These are phyloP conservation scores for Prietella phreatophila DNA, from an alignment of 2,113 vertebrate genomes.

Conservation along the genomic window DNA sequence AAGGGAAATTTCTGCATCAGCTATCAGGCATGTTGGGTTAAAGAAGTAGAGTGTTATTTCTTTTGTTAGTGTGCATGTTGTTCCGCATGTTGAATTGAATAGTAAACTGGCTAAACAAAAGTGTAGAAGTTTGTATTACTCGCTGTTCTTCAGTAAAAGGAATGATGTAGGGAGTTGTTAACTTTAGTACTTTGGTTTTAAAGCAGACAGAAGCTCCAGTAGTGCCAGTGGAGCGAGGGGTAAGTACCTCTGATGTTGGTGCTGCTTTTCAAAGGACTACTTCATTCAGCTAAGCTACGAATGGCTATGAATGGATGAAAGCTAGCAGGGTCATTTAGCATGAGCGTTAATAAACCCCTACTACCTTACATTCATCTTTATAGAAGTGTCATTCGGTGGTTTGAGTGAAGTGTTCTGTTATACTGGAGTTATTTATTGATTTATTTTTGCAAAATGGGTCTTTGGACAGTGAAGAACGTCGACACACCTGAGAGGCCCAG, in stretches of 20 bases:
- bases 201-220: constrained; percentile 86
- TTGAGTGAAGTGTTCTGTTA: constrained; percentile 66
- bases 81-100: neutral
- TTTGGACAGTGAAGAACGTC: neutral
- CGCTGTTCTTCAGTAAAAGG: neutral
- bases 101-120: neutral
- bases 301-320: constrained; percentile 9
- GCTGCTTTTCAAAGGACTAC: constrained; percentile 14
- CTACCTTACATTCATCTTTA: constrained; percentile 5
- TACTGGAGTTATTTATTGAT: constrained; percentile 41
- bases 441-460: neutral
- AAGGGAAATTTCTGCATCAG: neutral
- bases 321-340: constrained; percentile 17
- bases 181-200: constrained; percentile 64
- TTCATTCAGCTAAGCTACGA: constrained; percentile 30
- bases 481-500: neutral
- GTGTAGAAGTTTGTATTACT: neutral
- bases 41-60: neutral
- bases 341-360: neutral
- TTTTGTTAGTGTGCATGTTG: neutral
- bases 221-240: constrained; percentile 76
- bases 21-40: neutral
- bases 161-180: constrained; percentile 32
- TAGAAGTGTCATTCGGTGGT: neutral
- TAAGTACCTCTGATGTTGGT: constrained; percentile 74